Conservation (phyloP, 2,113 vertebrate genomes). For the Ovis canadensis region DNA sequence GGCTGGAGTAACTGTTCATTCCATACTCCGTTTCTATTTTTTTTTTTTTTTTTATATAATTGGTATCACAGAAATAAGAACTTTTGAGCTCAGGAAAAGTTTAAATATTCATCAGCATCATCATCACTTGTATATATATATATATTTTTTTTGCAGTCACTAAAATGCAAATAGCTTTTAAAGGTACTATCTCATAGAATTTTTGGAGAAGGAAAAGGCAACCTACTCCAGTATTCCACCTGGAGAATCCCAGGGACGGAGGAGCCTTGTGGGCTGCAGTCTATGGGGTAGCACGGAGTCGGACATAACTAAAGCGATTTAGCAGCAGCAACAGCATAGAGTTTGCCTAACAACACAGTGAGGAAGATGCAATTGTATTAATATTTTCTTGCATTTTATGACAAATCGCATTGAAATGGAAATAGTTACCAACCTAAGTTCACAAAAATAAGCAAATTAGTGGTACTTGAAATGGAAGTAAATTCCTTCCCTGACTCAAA, state of each 20-base stretch:
- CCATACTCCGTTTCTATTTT: neutral
- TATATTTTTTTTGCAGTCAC: neutral
- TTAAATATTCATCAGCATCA: neutral
- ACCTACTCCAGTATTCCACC: neutral
- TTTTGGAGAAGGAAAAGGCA: neutral
- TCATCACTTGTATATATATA: neutral
- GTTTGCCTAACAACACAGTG: neutral
- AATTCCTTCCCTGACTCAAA: neutral
- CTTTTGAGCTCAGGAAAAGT: neutral
- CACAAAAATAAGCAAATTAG: neutral
- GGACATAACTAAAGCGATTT: fast-evolving
- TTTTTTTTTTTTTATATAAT: neutral
- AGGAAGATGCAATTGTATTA: neutral
- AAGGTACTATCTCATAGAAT: neutral
- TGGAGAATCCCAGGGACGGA: neutral
- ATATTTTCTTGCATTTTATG: neutral
- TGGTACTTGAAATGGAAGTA: neutral
- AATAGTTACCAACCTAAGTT: neutral
- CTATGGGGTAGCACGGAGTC: fast-evolving
- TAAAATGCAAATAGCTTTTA: neutral
- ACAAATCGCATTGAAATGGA: neutral
- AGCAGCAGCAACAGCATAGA: neutral
- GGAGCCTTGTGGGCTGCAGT: fast-evolving
- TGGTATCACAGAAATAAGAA: neutral
- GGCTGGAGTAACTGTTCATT: neutral